Evolutionary conservation across 2,797 vertebrate species (phyloP).

Genomic region (Acanthurus leucopareius): DNA sequence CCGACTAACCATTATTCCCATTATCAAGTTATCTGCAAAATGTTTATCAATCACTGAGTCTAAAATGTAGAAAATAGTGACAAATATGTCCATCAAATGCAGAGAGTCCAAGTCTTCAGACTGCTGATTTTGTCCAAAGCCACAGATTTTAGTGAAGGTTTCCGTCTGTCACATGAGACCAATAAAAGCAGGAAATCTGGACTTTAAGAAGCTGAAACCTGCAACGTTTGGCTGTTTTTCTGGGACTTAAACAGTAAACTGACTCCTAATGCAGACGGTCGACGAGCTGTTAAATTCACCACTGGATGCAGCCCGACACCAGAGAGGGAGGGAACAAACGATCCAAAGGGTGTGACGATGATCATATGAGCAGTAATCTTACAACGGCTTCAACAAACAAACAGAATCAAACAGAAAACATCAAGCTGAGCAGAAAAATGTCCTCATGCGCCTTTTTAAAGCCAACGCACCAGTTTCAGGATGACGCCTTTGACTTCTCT

Average conservation of each 20-base stretch:
- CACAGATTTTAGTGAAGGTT: too few species aligned
- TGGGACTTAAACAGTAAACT: background rate
- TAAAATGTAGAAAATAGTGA: too few species aligned
- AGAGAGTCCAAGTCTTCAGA: too few species aligned
- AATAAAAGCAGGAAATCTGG: background rate
- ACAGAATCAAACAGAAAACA: background rate
- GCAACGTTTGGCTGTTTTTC: background rate
- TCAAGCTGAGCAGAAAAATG: slow-evolving; percentile 4
- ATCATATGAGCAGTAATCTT: slow-evolving; percentile 39
- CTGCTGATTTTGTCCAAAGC: too few species aligned
- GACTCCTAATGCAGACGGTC: background rate
- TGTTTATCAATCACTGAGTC: too few species aligned
- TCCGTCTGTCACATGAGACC: background rate
- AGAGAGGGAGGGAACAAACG: slow-evolving; percentile 1
- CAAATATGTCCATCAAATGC: too few species aligned
- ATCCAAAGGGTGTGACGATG: slow-evolving; percentile 34
- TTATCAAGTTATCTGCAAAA: too few species aligned
- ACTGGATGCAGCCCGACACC: background rate
- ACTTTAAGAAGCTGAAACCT: too few species aligned
- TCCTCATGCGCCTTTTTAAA: background rate
- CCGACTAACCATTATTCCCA: background rate
- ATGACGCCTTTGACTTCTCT: background rate
- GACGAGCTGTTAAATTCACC: background rate
- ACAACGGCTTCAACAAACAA: slow-evolving; percentile 17
- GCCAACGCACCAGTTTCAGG: background rate